These are phyloP conservation scores for Netelia melanura DNA, from an alignment of 2,888 invertebrate genomes.

Conservation along the genomic window DNA sequence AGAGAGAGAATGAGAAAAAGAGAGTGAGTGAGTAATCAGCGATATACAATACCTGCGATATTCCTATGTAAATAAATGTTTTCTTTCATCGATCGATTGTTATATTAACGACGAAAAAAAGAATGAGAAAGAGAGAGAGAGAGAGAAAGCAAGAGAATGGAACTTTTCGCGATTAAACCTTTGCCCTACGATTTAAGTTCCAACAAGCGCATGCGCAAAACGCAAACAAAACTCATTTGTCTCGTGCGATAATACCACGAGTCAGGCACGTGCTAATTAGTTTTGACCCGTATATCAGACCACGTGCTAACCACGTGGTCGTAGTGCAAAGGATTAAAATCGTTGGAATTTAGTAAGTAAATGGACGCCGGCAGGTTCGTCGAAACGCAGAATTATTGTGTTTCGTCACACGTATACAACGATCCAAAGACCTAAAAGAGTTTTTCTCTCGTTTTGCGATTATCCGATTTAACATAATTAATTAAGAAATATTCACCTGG, in stretches of 20 bases:
- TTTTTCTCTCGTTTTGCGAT: slow-evolving; percentile 1
- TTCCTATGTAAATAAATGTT: slow-evolving; percentile 68
- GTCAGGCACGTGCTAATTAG: too few relatives aligned
- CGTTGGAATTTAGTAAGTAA: slow-evolving; percentile 33
- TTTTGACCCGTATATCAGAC: too few relatives aligned
- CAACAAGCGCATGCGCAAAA: too few relatives aligned
- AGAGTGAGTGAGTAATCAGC: slow-evolving; percentile 35
- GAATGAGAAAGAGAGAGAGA: too few relatives aligned
- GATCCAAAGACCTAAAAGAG: slow-evolving; percentile 57
- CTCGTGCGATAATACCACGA: too few relatives aligned
- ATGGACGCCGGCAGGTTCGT: slow-evolving; percentile 24
- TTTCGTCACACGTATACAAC: slow-evolving; percentile 60
- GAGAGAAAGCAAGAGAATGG: neutral
- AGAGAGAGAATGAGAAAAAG: slow-evolving; percentile 17
- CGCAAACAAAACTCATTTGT: too few relatives aligned
- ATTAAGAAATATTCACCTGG: slow-evolving; percentile 17
- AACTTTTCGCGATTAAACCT: neutral
- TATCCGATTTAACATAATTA: slow-evolving; percentile 34
- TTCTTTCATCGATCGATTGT: slow-evolving; percentile 45
- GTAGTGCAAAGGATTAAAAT: slow-evolving; percentile 15
- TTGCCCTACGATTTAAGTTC: too few relatives aligned
- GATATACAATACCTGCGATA: slow-evolving; percentile 43
- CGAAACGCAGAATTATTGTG: slow-evolving; percentile 37
- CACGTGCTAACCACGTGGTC: too few relatives aligned
- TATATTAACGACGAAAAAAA: slow-evolving; percentile 36